These are phyloP conservation scores for Clivina fossor DNA, from an alignment of 2,888 invertebrate species.

Conservation along the genomic window DNA sequence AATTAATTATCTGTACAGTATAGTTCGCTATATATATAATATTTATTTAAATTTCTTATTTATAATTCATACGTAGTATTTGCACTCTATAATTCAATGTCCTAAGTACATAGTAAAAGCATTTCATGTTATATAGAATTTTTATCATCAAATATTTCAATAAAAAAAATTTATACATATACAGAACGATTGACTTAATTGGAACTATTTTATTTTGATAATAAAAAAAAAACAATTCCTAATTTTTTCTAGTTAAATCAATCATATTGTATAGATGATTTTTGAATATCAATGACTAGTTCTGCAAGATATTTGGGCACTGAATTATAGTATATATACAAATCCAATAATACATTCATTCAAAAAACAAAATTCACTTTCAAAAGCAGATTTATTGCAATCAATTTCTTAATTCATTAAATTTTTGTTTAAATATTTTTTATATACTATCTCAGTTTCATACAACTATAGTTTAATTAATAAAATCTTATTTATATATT, in stretches of 20 bases:
- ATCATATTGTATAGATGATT: no score
- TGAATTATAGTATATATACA: constrained; percentile 28
- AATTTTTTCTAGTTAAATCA: neutral
- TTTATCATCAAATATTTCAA: neutral
- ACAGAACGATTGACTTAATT: no score
- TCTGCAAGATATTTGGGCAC: constrained; percentile 27
- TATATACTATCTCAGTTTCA: constrained; percentile 26
- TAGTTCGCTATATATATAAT: constrained; percentile 33
- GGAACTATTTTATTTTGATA: neutral
- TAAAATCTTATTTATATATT: no score
- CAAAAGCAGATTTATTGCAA: constrained; percentile 34
- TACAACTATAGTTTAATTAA: constrained; percentile 21
- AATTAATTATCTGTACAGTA: constrained; percentile 47
- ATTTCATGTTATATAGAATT: no score
- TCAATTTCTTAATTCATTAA: constrained; percentile 8
- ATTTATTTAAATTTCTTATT: constrained; percentile 29
- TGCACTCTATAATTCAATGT: constrained; percentile 27
- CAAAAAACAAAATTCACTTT: constrained; percentile 29
- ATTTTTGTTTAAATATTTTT: constrained; percentile 3
- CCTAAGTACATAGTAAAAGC: constrained; percentile 34
- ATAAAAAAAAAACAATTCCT: neutral
- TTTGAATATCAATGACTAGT: constrained; percentile 29
- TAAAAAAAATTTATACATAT: no score
- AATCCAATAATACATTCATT: constrained; percentile 23
- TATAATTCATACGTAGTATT: constrained; percentile 18